Conservation (phyloP, 2,113 vertebrate species). For the Erpornis zantholeuca region DNA sequence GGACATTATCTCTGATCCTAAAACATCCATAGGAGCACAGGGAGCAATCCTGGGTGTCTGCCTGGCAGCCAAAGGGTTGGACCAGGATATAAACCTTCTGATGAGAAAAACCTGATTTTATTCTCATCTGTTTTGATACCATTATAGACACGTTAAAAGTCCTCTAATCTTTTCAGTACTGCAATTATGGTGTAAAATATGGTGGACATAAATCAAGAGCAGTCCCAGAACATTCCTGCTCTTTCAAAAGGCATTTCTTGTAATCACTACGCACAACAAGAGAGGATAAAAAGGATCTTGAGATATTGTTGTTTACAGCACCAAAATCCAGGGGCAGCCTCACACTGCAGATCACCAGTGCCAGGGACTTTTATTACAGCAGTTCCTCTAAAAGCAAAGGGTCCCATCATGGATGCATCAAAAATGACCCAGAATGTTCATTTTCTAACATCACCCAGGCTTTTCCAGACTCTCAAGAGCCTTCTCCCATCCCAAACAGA, state of each 20-base stretch:
- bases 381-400: neutral
- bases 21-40: fast-evolving
- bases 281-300: neutral
- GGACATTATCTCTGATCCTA: neutral
- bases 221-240: neutral
- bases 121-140: neutral
- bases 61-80: neutral
- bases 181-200: neutral
- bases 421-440: neutral
- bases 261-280: neutral
- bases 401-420: fast-evolving
- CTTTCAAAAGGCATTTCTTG: neutral
- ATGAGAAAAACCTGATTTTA: neutral
- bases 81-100: neutral
- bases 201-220: neutral
- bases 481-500: neutral
- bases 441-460: neutral
- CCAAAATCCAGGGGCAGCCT: neutral
- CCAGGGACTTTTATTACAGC: neutral
- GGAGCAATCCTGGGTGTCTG: neutral
- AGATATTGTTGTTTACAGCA: neutral
- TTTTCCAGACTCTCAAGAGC: neutral
- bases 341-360: neutral
- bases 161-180: neutral
- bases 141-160: neutral